A percentile compares a stretch with the other conserved stretches of the same genome.
Conservation (phyloP, 2,797 vertebrate genomes). For the Emydoidea blandingii region DNA sequence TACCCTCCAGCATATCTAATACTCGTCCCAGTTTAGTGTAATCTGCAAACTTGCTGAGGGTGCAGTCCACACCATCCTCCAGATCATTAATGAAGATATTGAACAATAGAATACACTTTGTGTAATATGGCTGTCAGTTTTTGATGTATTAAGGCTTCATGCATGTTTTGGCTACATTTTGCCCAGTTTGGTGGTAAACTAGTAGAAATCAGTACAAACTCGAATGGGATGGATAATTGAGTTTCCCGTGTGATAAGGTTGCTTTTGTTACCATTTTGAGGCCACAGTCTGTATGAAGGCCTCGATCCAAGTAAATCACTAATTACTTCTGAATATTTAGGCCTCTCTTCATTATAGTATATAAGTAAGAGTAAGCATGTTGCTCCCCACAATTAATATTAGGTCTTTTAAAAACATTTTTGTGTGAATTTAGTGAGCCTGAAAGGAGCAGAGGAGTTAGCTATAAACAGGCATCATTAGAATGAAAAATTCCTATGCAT, state of each 20-base stretch:
- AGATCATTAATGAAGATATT: too few species aligned
- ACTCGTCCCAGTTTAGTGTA: too few species aligned
- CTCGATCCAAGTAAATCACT: not conserved
- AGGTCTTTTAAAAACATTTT: not conserved
- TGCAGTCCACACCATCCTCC: too few species aligned
- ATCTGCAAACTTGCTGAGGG: too few species aligned
- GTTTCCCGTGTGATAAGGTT: not conserved
- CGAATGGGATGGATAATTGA: not conserved
- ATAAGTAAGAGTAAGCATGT: conserved; percentile 10
- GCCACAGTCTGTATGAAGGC: not conserved
- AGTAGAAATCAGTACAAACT: not conserved
- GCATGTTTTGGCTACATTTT: not conserved
- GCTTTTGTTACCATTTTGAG: not conserved
- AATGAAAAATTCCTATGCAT: not conserved
- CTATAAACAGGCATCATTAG: not conserved
- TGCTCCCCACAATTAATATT: not conserved
- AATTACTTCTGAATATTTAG: not conserved
- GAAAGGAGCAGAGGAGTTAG: not conserved
- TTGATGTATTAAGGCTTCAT: not conserved
- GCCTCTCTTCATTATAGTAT: not conserved
- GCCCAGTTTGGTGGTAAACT: not conserved
- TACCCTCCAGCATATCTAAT: too few species aligned
- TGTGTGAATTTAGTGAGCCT: not conserved
- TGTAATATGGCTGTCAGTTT: not conserved
- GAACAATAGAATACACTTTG: not conserved